phyloP scores from a whole-genome alignment of 2,888 invertebrate species.

The Drosophila ustulata region DNA sequence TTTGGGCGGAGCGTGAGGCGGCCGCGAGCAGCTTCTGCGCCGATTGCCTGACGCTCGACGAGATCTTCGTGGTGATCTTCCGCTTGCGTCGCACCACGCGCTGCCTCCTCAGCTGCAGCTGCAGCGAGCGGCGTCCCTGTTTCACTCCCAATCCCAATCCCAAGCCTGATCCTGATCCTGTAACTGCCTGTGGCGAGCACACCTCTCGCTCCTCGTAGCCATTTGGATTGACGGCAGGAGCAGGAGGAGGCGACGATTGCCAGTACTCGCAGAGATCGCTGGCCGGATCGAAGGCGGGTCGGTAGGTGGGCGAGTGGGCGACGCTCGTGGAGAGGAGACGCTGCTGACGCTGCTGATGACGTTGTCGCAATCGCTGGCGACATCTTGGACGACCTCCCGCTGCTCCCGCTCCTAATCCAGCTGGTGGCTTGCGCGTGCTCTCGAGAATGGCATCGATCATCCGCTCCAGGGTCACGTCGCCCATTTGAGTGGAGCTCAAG shows the following conservation, averaged over 20 bases:
- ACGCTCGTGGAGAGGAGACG: slow-evolving; percentile 57
- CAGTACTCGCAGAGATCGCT: slow-evolving; percentile 84
- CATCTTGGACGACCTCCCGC: slow-evolving; percentile 17
- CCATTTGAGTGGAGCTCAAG: slow-evolving; percentile 83
- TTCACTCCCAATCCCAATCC: not conserved
- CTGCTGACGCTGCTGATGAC: slow-evolving; percentile 19
- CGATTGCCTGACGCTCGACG: slow-evolving; percentile 75
- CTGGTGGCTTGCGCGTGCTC: slow-evolving; percentile 82
- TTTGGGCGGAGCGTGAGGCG: slow-evolving; percentile 48
- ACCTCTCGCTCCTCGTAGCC: slow-evolving; percentile 82
- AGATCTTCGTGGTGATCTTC: slow-evolving; percentile 70
- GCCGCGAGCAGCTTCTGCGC: slow-evolving; percentile 76
- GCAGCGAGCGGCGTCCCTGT: slow-evolving; percentile 11
- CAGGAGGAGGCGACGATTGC: slow-evolving; percentile 55
- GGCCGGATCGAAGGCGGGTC: slow-evolving; percentile 84
- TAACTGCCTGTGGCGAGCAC: slow-evolving; percentile 64
- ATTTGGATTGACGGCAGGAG: slow-evolving; percentile 4
- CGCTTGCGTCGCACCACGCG: slow-evolving; percentile 83
- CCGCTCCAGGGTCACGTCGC: slow-evolving; percentile 83
- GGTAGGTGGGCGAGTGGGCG: slow-evolving; percentile 83
- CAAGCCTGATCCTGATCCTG: not conserved
- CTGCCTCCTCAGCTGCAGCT: slow-evolving; percentile 77
- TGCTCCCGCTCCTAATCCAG: slow-evolving; percentile 7
- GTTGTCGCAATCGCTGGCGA: slow-evolving; percentile 22
- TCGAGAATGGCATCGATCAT: slow-evolving; percentile 85